Evolutionary conservation across 2,888 invertebrate species (phyloP), one percentile per base, ranked within the genome.

Genomic region (Ctena decussata): DNA sequence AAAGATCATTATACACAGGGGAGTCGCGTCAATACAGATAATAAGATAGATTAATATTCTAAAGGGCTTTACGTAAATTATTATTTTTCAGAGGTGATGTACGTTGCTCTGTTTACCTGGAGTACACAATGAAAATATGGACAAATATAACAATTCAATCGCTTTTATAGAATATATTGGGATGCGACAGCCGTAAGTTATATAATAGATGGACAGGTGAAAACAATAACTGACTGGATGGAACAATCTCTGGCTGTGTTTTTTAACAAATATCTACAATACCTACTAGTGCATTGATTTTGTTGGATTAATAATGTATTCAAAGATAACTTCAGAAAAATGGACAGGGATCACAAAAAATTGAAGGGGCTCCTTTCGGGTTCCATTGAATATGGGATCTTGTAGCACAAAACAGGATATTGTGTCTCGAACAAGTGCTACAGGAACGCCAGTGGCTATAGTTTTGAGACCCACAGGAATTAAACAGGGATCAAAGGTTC

Each of bases 401-500:
- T 84, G 84, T 76, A 72, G 70, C 30, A 75, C 80, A 1, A 84
- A 84, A 73, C 84, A 84, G 60, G 84, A 84, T 71, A 77, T 84
- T 27, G 80, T 84, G 8, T 84, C 84, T 44, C 84, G 80, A n/a
- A 76, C 76, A 21, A 72, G 76, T 49, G 53, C 80, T 32, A 71
- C 76, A 37, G 80, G 72, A 60, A 76, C 84, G 0, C 71, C 75
- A 2, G 76, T 77, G 15, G 82, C 57, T 15, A 27, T n/a, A 3
- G 57, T 57, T n/a, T 15, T 57, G 6, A 24, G n/a, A 57, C n/a
- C 57, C 3, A 30, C 24, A 57, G 57, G 57, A 3, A 30, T 5
- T 15, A 57, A 27, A 27, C 12, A 46, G 21, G 27, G 57, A 24
- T 57, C 57, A 57, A 57, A 57, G 15, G 57, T 57, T 57, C 57